phyloP scores from a whole-genome alignment of 1,140 invertebrate genomes.

The Idris sp. region DNA sequence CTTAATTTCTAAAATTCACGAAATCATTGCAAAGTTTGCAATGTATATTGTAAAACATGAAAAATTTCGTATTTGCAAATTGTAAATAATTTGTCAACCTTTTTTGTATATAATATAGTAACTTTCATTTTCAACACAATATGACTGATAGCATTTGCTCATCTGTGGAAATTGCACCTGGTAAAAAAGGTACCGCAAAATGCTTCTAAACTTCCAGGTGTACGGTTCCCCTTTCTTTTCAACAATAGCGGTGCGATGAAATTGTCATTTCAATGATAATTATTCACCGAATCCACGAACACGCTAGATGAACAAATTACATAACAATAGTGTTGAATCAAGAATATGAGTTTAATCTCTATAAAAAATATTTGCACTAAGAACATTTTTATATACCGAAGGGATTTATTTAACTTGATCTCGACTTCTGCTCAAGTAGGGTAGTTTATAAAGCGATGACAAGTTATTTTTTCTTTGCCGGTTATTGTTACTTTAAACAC shows the following conservation, averaged over 20 bases:
- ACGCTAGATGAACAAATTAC: slow-evolving; percentile 9
- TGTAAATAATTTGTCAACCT: too few species aligned
- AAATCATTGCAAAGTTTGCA: too few species aligned
- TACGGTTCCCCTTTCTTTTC: slow-evolving; percentile 7
- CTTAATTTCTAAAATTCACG: too few species aligned
- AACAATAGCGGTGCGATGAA: slow-evolving; percentile 20
- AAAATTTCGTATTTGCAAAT: too few species aligned
- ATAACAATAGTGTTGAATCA: slow-evolving; percentile 24
- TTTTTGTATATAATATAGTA: too few species aligned
- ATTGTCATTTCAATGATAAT: slow-evolving; percentile 22
- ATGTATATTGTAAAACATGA: too few species aligned
- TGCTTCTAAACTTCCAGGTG: slow-evolving; percentile 17
- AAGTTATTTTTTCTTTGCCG: slow-evolving; percentile 11
- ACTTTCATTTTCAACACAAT: too few species aligned
- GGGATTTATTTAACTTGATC: slow-evolving; percentile 19
- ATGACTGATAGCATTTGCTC: too few species aligned
- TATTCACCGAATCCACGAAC: slow-evolving; percentile 5
- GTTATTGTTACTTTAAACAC: too few species aligned
- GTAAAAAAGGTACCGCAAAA: slow-evolving; percentile 23
- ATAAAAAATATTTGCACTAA: slow-evolving; percentile 21
- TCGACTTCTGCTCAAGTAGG: slow-evolving; percentile 25
- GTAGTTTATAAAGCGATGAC: slow-evolving; percentile 28
- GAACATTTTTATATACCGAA: slow-evolving; percentile 6
- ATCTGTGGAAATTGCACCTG: slow-evolving; percentile 27
- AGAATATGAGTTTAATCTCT: not conserved